phyloP scores from a whole-genome alignment of 2,888 invertebrate genomes.

The Campaea margaritaria region DNA sequence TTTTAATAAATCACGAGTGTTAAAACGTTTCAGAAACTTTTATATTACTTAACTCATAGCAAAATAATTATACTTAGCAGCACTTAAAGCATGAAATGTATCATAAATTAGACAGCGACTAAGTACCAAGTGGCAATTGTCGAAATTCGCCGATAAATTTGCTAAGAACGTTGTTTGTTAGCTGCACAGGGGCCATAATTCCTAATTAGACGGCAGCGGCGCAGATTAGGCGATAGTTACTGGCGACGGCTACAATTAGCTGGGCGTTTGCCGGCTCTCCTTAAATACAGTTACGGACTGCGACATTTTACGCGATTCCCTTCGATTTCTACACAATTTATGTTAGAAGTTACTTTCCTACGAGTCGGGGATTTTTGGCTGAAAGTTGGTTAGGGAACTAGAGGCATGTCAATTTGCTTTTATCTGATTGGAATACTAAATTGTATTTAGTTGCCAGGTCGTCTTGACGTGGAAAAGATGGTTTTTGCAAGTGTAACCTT shows the following conservation, averaged over 20 bases:
- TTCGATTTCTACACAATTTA: slow-evolving; percentile 51
- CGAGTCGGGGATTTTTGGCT: slow-evolving; percentile 30
- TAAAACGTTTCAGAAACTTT: slow-evolving; percentile 17
- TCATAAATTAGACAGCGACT: slow-evolving; percentile 36
- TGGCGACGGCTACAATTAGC: slow-evolving; percentile 55
- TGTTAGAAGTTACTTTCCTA: slow-evolving; percentile 43
- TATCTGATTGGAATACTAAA: slow-evolving; percentile 38
- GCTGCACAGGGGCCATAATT: slow-evolving; percentile 62
- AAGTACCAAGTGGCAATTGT: slow-evolving; percentile 60
- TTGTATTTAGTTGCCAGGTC: background rate
- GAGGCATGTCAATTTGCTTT: slow-evolving; percentile 38
- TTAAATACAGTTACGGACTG: slow-evolving; percentile 35
- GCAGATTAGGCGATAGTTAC: slow-evolving; percentile 25
- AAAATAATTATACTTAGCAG: slow-evolving; percentile 21
- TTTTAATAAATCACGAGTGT: slow-evolving; percentile 2
- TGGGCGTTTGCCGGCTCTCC: slow-evolving; percentile 46
- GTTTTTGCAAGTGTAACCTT: background rate
- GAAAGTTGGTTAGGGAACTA: slow-evolving; percentile 39
- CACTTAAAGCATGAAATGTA: slow-evolving; percentile 22
- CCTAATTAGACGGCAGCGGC: slow-evolving; percentile 60
- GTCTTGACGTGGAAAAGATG: background rate
- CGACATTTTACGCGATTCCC: slow-evolving; percentile 46
- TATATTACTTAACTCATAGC: background rate
- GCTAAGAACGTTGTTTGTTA: slow-evolving; percentile 66
- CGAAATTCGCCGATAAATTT: slow-evolving; percentile 68